These are phyloP conservation scores for Ceratosolen solmsi DNA, from an alignment of 1,140 invertebrate species.

Conservation along the genomic window DNA sequence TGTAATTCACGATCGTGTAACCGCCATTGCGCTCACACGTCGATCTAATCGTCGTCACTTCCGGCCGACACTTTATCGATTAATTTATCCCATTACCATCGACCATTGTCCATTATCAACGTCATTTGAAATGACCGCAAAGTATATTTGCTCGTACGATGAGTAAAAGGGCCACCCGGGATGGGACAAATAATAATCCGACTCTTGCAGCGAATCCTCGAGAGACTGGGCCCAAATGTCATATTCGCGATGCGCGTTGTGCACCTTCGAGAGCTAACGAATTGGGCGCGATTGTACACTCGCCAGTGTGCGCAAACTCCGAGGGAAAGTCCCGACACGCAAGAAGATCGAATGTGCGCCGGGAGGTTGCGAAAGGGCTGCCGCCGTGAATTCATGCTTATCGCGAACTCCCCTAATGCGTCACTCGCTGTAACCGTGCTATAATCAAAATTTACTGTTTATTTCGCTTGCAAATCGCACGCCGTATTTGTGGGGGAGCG, in stretches of 20 bases:
- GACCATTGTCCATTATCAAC: no score
- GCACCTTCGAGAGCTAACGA: background rate
- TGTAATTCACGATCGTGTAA: background rate
- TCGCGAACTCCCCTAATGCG: background rate
- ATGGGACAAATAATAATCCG: no score
- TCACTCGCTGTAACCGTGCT: background rate
- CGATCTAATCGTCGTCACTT: background rate
- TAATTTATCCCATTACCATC: background rate
- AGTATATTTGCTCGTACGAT: no score
- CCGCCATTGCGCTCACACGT: background rate
- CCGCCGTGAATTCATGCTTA: slow-evolving; percentile 38
- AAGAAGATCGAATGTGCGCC: slow-evolving; percentile 21
- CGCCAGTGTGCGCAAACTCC: background rate
- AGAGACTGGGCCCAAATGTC: background rate
- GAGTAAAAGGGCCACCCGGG: no score
- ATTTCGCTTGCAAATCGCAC: slow-evolving; percentile 34
- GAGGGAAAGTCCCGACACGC: background rate
- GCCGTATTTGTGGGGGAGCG: background rate
- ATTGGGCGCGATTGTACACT: background rate
- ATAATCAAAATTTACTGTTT: slow-evolving; percentile 45
- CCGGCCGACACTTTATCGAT: background rate
- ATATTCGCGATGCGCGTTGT: background rate
- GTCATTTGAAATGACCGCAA: no score
- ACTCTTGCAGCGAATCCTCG: no score
- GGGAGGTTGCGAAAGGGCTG: slow-evolving; percentile 35